A percentile compares a stretch with the other conserved stretches of the same genome.
Evolutionary conservation across 92 coral and sea anemone genomes (phyloP).

Genomic region (Actinernus sp.): DNA sequence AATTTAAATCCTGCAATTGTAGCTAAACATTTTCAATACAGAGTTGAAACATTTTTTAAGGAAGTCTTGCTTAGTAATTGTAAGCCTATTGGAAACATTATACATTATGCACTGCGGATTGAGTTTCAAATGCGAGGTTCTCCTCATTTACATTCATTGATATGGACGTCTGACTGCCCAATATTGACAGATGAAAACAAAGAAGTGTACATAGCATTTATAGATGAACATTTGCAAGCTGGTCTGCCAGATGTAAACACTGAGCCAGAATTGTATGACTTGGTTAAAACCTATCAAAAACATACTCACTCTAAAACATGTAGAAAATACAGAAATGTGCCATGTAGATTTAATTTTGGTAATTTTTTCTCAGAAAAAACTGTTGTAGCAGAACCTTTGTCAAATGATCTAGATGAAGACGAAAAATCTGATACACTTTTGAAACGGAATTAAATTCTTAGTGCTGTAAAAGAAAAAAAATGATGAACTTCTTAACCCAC

Average conservation of each 20-base stretch:
- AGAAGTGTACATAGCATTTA: slow-evolving; percentile 40
- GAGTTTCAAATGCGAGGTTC: slow-evolving; percentile 50
- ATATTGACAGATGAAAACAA: slow-evolving; percentile 28
- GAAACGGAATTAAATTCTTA: slow-evolving; percentile 46
- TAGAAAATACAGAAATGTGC: slow-evolving; percentile 63
- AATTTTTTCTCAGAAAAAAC: slow-evolving; percentile 76
- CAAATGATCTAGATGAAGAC: slow-evolving; percentile 56
- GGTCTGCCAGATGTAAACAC: slow-evolving; percentile 56
- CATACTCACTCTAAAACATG: slow-evolving; percentile 66
- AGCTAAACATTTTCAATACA: slow-evolving; percentile 70
- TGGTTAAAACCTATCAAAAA: slow-evolving; percentile 61
- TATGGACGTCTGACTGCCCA: slow-evolving; percentile 60
- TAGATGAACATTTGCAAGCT: slow-evolving; percentile 62
- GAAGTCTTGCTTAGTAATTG: slow-evolving; percentile 34
- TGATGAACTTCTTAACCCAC: slow-evolving; percentile 31
- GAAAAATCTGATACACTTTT: slow-evolving; percentile 14
- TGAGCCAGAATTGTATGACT: slow-evolving; percentile 43
- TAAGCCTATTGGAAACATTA: slow-evolving; percentile 58
- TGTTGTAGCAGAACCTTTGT: slow-evolving; percentile 65
- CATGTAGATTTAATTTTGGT: slow-evolving; percentile 76
- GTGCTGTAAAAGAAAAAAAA: slow-evolving; percentile 51
- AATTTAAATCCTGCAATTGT: slow-evolving; percentile 63
- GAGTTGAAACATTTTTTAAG: slow-evolving; percentile 43
- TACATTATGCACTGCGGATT: slow-evolving; percentile 52
- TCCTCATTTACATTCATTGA: slow-evolving; percentile 59